These are phyloP conservation scores for Cryptus armator DNA, from an alignment of 2,888 invertebrate genomes.

Conservation along the genomic window DNA sequence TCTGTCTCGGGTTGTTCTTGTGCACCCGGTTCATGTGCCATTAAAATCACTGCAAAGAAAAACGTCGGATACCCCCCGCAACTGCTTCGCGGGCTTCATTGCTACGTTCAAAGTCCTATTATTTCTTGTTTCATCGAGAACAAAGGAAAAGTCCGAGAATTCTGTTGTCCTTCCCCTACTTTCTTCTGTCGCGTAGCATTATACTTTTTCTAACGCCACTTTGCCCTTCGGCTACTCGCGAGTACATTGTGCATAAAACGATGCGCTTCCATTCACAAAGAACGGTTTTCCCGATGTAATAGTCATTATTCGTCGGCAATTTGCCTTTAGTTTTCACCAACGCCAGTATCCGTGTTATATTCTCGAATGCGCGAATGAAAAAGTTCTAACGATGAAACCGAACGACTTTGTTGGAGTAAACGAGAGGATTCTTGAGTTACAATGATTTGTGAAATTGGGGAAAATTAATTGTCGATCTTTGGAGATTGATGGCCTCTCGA, in stretches of 20 bases:
- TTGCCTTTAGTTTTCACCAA: conserved; percentile 4
- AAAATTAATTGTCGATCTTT: conserved; percentile 35
- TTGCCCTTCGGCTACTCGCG: conserved; percentile 37
- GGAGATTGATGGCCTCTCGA: conserved; percentile 41
- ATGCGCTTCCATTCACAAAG: conserved; percentile 22
- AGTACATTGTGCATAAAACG: background rate
- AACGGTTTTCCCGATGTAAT: conserved; percentile 16
- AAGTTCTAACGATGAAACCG: background rate
- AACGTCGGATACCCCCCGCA: conserved; percentile 2
- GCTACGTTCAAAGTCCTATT: conserved; percentile 60
- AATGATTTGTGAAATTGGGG: background rate
- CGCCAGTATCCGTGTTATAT: background rate
- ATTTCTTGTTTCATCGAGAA: conserved; percentile 61
- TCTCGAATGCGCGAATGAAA: background rate
- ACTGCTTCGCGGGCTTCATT: conserved; percentile 47
- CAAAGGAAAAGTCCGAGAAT: conserved; percentile 63
- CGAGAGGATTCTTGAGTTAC: background rate
- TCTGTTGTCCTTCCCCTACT: conserved; percentile 59
- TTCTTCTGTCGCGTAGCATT: conserved; percentile 25
- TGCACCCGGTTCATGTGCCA: background rate
- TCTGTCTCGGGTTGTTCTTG: conserved; percentile 30
- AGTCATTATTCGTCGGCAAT: conserved; percentile 20
- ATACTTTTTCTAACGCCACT: background rate
- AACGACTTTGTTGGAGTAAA: background rate
- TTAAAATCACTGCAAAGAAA: conserved; percentile 62